Evolutionary conservation across 2,888 invertebrate genomes (phyloP), one percentile per base, ranked within the genome.

Genomic region (Hoplodrina ambigua): DNA sequence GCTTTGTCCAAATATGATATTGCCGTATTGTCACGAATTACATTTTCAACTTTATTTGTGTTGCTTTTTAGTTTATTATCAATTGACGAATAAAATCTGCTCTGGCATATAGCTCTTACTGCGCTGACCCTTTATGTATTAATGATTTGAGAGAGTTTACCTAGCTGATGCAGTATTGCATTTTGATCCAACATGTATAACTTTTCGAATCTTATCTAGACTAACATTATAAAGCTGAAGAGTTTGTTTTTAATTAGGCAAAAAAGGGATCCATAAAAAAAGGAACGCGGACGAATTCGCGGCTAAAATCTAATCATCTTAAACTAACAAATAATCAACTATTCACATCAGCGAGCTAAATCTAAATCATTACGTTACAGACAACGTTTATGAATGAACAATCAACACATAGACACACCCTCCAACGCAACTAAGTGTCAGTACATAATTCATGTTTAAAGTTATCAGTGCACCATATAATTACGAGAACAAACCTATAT

Each of bases 401-500:
- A 37, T 8, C 4, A 3, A 46, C 46, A 46, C 52, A 30, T 19
- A 37, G 8, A 37, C 37, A 37, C 33, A 55, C 13, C 57, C 61
- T 53, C 69, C 56, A 46, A 57, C 20, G 55, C 52, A 57, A 17
- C 78, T 44, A 63, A 55, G 63, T 77, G 41, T 44, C 69, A 68
- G 69, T 65, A 77, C 72, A 73, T 76, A 80, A 84, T 80, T 77
- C 75, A 75, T 74, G 72, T 75, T 75, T 80, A 70, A 69, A 82
- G 78, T 85, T 83, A 85, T 78, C 72, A 80, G 44, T 56, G 70
- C 80, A 73, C 70, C 79, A 69, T 82, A 79, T 85, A 76, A 87
- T 87, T 87, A 88, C 59, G 78, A 84, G 70, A 79, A 80, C 82
- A 78, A 85, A 86, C 75, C 82, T 71, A 80, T 66, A 80, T 85